Conservation (phyloP, 2,113 vertebrate genomes). For the Pluvianellus socialis region DNA sequence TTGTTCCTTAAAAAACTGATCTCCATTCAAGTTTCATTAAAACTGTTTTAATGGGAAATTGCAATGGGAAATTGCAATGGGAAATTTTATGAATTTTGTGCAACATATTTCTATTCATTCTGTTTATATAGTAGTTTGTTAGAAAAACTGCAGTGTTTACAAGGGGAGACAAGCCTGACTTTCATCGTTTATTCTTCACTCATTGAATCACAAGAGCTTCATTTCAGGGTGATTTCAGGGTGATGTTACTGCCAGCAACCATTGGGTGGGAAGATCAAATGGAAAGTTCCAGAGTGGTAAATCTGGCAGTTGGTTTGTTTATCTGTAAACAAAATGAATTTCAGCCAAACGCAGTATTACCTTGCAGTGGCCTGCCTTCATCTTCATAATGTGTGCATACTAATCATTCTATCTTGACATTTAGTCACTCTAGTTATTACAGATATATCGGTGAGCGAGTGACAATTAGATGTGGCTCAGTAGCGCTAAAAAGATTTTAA, state of each 20-base stretch:
- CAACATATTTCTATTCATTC: neutral
- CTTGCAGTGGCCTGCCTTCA: neutral
- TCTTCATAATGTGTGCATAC: neutral
- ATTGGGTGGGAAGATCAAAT: neutral
- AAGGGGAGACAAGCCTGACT: neutral
- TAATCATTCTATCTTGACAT: neutral
- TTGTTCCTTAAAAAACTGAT: neutral
- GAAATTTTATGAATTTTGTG: neutral
- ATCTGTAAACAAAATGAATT: slow-evolving; percentile 8
- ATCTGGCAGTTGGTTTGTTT: slow-evolving; percentile 1
- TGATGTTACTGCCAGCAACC: neutral
- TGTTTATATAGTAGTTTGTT: neutral
- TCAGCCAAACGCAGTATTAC: neutral
- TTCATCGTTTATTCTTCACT: neutral
- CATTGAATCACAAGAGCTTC: neutral
- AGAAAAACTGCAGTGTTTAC: neutral
- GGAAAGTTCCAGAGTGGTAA: neutral
- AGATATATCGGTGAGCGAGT: neutral
- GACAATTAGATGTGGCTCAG: neutral
- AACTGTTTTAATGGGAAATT: neutral
- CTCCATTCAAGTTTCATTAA: neutral
- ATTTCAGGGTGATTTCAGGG: neutral
- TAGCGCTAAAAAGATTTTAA: neutral
- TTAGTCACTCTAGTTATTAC: neutral
- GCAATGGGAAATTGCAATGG: neutral